These are phyloP conservation scores for Carcharodon carcharias DNA, from an alignment of 2,797 vertebrate species.

Conservation along the genomic window DNA sequence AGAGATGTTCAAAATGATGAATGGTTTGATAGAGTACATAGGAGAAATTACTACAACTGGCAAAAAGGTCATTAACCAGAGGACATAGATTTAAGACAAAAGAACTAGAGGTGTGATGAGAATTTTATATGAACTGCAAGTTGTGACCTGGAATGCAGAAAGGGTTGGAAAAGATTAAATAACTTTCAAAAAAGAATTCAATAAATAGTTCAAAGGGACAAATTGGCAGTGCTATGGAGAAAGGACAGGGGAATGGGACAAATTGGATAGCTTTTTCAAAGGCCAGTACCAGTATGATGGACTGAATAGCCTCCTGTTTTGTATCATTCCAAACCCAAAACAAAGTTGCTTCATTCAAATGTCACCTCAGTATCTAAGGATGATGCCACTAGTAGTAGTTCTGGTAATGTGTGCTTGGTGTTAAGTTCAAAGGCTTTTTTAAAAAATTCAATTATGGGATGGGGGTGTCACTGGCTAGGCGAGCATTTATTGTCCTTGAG, in stretches of 20 bases:
- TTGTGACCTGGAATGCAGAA: not conserved
- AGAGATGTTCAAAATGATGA: not conserved
- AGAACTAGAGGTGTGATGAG: not conserved
- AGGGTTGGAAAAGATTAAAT: not conserved
- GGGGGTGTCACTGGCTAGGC: too few species aligned
- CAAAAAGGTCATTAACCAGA: not conserved
- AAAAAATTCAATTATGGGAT: too few species aligned
- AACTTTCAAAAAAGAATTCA: not conserved
- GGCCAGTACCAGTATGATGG: not conserved
- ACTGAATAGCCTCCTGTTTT: not conserved
- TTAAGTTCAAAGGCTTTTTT: not conserved
- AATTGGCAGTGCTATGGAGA: not conserved
- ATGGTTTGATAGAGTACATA: not conserved
- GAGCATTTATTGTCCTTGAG: too few species aligned
- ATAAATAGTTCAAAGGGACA: not conserved
- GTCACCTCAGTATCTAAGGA: not conserved
- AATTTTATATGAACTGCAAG: not conserved
- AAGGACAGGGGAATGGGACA: not conserved
- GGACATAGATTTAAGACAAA: not conserved
- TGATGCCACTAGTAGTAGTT: not conserved
- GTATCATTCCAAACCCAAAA: not conserved
- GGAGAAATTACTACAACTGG: not conserved
- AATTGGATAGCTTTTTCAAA: not conserved
- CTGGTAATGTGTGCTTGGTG: not conserved
- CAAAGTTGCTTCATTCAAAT: not conserved